A percentile compares a stretch with the other conserved stretches of the same genome.
Evolutionary conservation across 2,888 invertebrate genomes (phyloP).

Genomic region (Hirudinaria manillensis): DNA sequence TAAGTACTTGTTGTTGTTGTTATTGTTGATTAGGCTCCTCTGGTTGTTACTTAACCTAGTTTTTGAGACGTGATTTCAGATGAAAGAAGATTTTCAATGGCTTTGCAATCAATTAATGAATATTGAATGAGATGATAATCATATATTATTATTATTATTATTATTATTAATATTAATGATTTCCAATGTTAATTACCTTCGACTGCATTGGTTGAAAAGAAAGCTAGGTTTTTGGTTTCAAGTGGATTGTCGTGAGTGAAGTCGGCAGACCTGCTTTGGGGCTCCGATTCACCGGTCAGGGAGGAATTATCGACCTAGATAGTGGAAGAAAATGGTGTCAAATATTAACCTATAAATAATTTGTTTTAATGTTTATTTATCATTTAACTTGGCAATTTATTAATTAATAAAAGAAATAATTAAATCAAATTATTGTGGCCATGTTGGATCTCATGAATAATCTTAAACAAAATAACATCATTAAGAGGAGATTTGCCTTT

Average conservation of each 20-base stretch:
- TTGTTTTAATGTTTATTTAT: not conserved
- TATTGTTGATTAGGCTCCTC: too few species aligned
- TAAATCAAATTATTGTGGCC: too few species aligned
- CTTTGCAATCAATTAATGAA: not conserved
- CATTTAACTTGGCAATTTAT: not conserved
- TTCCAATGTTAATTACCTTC: conserved; percentile 60
- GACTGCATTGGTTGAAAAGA: conserved; percentile 72
- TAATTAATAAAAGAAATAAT: too few species aligned
- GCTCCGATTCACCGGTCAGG: conserved; percentile 71
- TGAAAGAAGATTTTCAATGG: too few species aligned
- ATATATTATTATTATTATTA: too few species aligned
- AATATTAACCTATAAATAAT: not conserved
- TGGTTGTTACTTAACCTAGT: too few species aligned
- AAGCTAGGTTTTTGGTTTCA: conserved; percentile 73
- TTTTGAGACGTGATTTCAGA: not conserved
- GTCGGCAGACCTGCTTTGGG: conserved; percentile 62
- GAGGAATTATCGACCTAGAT: conserved; percentile 63
- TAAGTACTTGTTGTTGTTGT: too few species aligned
- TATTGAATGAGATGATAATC: not conserved
- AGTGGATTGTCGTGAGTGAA: conserved; percentile 67
- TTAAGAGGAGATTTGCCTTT: conserved; percentile 60
- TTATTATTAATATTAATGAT: too few species aligned
- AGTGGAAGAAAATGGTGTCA: not conserved
- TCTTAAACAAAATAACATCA: not conserved
- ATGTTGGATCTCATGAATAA: not conserved